A percentile compares a stretch with the other conserved stretches of the same genome.
phyloP scores from a whole-genome alignment of 2,113 vertebrate genomes.

The Ctenodactylus gundi region DNA sequence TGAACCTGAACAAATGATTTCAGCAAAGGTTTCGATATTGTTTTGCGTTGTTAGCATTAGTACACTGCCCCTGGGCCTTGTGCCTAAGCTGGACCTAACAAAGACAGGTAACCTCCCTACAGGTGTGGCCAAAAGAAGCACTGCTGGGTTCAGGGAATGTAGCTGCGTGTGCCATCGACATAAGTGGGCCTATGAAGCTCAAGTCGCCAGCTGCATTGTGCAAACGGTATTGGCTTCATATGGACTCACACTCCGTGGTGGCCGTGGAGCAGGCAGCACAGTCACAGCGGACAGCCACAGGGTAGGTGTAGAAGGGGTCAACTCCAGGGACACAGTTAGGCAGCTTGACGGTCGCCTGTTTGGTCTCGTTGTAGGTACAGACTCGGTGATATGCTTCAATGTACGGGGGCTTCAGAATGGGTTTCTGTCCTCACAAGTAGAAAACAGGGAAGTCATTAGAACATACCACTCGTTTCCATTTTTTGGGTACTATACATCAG shows the following conservation, averaged over 20 bases:
- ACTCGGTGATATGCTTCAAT: constrained; percentile 91
- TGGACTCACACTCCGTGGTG: constrained; percentile 92
- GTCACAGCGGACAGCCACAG: constrained; percentile 90
- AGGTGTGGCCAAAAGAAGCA: not conserved
- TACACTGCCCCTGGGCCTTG: not conserved
- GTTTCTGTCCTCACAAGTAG: constrained; percentile 86
- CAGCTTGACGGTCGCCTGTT: constrained; percentile 88
- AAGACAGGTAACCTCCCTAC: not conserved
- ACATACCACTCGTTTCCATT: not conserved
- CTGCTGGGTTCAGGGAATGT: not conserved
- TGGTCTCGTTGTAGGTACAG: constrained; percentile 94
- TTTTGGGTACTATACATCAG: not conserved
- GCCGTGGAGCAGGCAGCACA: constrained; percentile 90
- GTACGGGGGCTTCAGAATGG: constrained; percentile 91
- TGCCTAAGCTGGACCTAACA: not conserved
- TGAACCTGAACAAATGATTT: not conserved
- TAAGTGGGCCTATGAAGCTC: not conserved
- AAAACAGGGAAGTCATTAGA: constrained; percentile 54
- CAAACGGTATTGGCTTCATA: constrained; percentile 66
- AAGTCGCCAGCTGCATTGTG: not conserved
- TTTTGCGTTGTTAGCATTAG: not conserved
- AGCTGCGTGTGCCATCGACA: not conserved
- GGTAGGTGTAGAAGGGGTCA: constrained; percentile 92
- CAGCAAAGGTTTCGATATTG: not conserved
- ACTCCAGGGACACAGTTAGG: constrained; percentile 86